phyloP scores from a whole-genome alignment of 2,797 vertebrate species.

The Stomatorhinus walkeri region DNA sequence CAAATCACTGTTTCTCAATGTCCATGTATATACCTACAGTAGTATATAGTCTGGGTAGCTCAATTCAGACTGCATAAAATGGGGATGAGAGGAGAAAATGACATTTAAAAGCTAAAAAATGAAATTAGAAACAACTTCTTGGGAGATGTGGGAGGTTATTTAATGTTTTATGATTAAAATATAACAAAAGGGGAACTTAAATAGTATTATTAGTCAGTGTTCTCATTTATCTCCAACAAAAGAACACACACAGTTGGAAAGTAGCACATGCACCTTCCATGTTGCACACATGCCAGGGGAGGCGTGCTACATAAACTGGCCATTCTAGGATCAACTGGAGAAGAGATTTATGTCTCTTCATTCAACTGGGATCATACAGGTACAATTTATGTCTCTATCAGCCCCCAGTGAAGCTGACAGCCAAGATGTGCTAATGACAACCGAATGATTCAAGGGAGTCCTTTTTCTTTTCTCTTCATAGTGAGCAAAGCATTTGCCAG shows the following conservation, averaged over 20 bases:
- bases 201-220: not conserved
- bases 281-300: not conserved
- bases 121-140: not conserved
- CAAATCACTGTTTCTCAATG: not conserved
- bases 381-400: not conserved
- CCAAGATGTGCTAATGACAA: not conserved
- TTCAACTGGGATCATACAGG: not conserved
- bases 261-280: not conserved
- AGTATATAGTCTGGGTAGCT: not conserved
- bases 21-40: not conserved
- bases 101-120: not conserved
- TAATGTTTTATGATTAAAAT: not conserved
- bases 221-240: not conserved
- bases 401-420: not conserved
- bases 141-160: not conserved
- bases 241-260: not conserved
- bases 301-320: not conserved
- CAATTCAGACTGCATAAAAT: not conserved
- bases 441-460: not conserved
- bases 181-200: not conserved
- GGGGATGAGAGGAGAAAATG: not conserved
- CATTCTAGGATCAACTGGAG: not conserved
- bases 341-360: not conserved
- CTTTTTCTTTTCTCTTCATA: constrained; percentile 40
- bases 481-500: constrained; percentile 81